Percentiles rank a stretch among this genome's conserved stretches.
Conservation (phyloP, 1,140 invertebrate genomes). For the Tetramorium alpestre region DNA sequence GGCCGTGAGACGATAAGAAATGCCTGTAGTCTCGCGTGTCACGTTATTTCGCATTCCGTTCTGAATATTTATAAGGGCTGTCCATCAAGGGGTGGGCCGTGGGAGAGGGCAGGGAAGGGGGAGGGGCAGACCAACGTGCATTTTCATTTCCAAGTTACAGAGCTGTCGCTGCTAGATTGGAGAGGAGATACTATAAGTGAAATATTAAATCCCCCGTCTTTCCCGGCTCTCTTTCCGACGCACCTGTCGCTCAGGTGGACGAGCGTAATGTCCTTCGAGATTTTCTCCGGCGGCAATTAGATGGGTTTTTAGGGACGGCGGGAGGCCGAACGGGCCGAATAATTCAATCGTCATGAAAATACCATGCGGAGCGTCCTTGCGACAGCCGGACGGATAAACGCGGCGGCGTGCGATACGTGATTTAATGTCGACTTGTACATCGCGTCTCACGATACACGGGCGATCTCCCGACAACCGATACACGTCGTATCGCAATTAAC, state of each 20-base stretch:
- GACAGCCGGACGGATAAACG: neutral
- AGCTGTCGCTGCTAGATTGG: slow-evolving; percentile 82
- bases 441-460: neutral
- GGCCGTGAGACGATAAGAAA: slow-evolving; percentile 81
- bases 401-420: neutral
- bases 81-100: slow-evolving; percentile 74
- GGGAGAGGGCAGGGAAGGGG: neutral
- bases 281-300: slow-evolving; percentile 53
- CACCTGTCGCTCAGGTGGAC: slow-evolving; percentile 63
- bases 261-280: slow-evolving; percentile 30
- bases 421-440: slow-evolving; percentile 28
- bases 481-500: slow-evolving; percentile 46
- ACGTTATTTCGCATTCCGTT: slow-evolving; percentile 81
- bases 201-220: slow-evolving; percentile 80
- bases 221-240: slow-evolving; percentile 60
- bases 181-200: slow-evolving; percentile 83
- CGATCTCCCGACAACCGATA: slow-evolving; percentile 23
- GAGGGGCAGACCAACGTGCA: slow-evolving; percentile 69
- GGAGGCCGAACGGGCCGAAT: neutral
- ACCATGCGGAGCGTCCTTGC: neutral
- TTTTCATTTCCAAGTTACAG: slow-evolving; percentile 83
- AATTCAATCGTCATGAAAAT: slow-evolving; percentile 59
- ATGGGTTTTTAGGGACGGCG: slow-evolving; percentile 17
- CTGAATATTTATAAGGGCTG: slow-evolving; percentile 84
- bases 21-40: slow-evolving; percentile 83